Evolutionary conservation across 2,888 invertebrate genomes (phyloP).

Genomic region (Deilephila porcellus): DNA sequence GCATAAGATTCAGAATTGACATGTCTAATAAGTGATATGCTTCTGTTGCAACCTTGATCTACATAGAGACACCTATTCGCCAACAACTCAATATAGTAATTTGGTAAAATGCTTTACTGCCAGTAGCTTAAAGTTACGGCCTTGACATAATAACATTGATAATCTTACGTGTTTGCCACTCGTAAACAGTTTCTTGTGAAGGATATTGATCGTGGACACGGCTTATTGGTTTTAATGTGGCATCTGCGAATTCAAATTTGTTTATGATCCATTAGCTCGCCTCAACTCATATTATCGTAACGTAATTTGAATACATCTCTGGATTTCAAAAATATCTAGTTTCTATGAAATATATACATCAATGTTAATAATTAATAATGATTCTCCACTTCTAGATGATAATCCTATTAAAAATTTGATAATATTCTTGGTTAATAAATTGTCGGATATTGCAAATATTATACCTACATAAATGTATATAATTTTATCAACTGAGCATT

Average conservation of each 20-base stretch:
- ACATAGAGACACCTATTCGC: conserved; percentile 46
- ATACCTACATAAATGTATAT: too few species aligned
- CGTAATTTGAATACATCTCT: too few species aligned
- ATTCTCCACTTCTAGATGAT: too few species aligned
- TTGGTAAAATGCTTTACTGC: conserved; percentile 40
- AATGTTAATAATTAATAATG: too few species aligned
- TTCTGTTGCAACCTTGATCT: conserved; percentile 50
- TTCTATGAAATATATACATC: too few species aligned
- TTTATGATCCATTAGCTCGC: too few species aligned
- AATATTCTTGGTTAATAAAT: too few species aligned
- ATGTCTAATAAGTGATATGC: conserved; percentile 8
- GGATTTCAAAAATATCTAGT: too few species aligned
- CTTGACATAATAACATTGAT: conserved; percentile 54
- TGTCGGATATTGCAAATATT: too few species aligned
- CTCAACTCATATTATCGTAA: neutral
- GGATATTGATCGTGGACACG: neutral
- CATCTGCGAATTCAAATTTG: neutral
- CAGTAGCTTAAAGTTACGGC: conserved; percentile 40
- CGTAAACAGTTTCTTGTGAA: conserved; percentile 33
- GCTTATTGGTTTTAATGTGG: neutral
- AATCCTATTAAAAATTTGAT: too few species aligned
- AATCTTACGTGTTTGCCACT: conserved; percentile 15
- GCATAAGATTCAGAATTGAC: neutral
- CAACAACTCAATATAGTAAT: conserved; percentile 29
- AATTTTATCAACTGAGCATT: too few species aligned